A percentile compares a stretch with the other conserved stretches of the same genome.
Evolutionary conservation across 2,888 invertebrate species (phyloP).

Genomic region (Cheilosia soror): DNA sequence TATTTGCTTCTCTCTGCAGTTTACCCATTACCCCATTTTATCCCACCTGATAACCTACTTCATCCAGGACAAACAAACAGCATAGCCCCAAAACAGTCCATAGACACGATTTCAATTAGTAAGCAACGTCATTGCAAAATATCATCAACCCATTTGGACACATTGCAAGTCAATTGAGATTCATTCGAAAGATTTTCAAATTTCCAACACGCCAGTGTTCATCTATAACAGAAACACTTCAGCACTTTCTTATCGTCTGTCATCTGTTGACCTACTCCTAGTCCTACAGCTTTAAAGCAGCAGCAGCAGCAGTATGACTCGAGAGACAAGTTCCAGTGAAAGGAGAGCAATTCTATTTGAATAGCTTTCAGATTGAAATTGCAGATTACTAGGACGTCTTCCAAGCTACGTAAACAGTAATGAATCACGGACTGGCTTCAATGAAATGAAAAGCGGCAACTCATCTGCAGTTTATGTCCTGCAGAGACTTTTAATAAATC

Average conservation of each 20-base stretch:
- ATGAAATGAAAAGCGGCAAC: slow-evolving; percentile 66
- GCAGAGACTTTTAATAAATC: slow-evolving; percentile 70
- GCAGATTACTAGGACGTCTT: slow-evolving; percentile 65
- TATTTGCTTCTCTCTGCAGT: no score
- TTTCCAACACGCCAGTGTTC: slow-evolving; percentile 60
- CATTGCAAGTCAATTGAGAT: slow-evolving; percentile 64
- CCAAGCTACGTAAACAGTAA: slow-evolving; percentile 71
- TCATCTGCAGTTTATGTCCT: slow-evolving; percentile 68
- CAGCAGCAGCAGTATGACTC: slow-evolving; percentile 4
- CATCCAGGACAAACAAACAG: slow-evolving; percentile 1
- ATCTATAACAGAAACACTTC: slow-evolving; percentile 30
- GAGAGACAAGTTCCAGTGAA: background rate
- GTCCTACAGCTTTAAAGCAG: background rate
- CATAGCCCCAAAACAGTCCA: slow-evolving; percentile 11
- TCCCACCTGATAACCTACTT: slow-evolving; percentile 17
- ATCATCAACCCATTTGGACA: slow-evolving; percentile 61
- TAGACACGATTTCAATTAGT: slow-evolving; percentile 54
- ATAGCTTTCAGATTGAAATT: slow-evolving; percentile 73
- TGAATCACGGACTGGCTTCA: slow-evolving; percentile 58
- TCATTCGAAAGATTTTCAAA: slow-evolving; percentile 52
- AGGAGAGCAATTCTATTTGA: slow-evolving; percentile 55
- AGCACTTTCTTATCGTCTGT: slow-evolving; percentile 67
- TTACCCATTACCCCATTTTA: no score
- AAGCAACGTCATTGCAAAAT: slow-evolving; percentile 6
- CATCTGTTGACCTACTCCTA: slow-evolving; percentile 70